Percentiles rank a stretch among this genome's conserved stretches.
Evolutionary conservation across 2,888 invertebrate species (phyloP).

Genomic region (Agrotis clavis): DNA sequence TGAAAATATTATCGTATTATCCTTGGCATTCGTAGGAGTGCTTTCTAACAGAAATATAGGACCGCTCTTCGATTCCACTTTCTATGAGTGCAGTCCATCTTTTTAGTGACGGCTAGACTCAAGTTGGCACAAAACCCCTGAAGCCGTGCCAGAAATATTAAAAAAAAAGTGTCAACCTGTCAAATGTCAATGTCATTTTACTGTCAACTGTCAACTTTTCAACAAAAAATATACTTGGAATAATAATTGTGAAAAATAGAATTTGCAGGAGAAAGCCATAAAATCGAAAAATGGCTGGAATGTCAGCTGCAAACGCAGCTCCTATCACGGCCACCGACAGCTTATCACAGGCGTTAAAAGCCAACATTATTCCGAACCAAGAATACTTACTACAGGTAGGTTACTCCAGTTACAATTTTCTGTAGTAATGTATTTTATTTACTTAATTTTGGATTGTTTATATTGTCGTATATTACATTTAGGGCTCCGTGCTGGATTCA

Average conservation of each 20-base stretch:
- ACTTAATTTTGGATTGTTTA: not conserved
- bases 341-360: conserved; percentile 94
- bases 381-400: conserved; percentile 95
- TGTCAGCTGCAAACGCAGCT: conserved; percentile 83
- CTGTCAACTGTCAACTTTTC: not conserved
- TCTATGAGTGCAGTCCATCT: too few relatives aligned
- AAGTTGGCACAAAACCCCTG: too few relatives aligned
- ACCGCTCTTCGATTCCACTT: too few relatives aligned
- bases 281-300: conserved; percentile 54
- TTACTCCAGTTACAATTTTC: not conserved
- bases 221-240: not conserved
- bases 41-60: too few relatives aligned
- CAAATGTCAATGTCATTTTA: too few relatives aligned
- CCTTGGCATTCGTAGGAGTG: too few relatives aligned
- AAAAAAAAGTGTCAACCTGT: too few relatives aligned
- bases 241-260: not conserved
- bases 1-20: too few relatives aligned
- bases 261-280: not conserved
- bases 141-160: too few relatives aligned
- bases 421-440: not conserved
- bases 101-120: too few relatives aligned
- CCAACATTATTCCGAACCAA: conserved; percentile 97
- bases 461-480: conserved; percentile 16
- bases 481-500: conserved; percentile 98
- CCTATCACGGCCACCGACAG: conserved; percentile 94